Evolutionary conservation across 2,888 invertebrate species (phyloP).

Genomic region (Acleris literana): DNA sequence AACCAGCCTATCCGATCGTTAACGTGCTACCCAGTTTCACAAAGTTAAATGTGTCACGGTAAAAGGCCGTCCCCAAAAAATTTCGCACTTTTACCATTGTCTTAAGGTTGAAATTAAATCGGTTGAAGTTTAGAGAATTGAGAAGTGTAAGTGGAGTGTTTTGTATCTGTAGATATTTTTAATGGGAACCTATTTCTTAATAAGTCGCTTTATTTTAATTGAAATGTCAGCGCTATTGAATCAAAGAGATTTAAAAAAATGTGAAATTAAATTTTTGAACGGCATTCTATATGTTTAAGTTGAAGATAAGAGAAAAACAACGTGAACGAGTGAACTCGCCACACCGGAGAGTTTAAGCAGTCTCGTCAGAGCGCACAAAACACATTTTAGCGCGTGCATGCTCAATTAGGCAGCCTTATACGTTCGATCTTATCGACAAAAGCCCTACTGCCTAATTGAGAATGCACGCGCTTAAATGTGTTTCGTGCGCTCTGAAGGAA

Average conservation of each 20-base stretch:
- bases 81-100: background rate
- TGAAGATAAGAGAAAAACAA: too few species aligned
- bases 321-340: too few species aligned
- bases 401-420: too few species aligned
- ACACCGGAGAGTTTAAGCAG: too few species aligned
- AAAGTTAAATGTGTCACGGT: slow-evolving; percentile 15
- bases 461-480: too few species aligned
- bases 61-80: slow-evolving; percentile 5
- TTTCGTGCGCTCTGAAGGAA: too few species aligned
- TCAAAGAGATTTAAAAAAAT: background rate
- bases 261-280: too few species aligned
- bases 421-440: too few species aligned
- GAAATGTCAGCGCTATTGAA: slow-evolving; percentile 7
- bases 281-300: too few species aligned
- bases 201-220: slow-evolving; percentile 29
- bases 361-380: too few species aligned
- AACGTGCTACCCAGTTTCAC: slow-evolving; percentile 44
- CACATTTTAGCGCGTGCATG: too few species aligned
- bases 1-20: slow-evolving; percentile 64
- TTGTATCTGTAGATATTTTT: slow-evolving; percentile 31
- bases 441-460: too few species aligned
- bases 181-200: slow-evolving; percentile 27
- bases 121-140: background rate
- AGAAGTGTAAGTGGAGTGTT: background rate
- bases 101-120: slow-evolving; percentile 4